A percentile compares a stretch with the other conserved stretches of the same genome.
These are phyloP conservation scores for Pangasianodon gigas DNA, from an alignment of 2,113 vertebrate genomes.

Conservation along the genomic window DNA sequence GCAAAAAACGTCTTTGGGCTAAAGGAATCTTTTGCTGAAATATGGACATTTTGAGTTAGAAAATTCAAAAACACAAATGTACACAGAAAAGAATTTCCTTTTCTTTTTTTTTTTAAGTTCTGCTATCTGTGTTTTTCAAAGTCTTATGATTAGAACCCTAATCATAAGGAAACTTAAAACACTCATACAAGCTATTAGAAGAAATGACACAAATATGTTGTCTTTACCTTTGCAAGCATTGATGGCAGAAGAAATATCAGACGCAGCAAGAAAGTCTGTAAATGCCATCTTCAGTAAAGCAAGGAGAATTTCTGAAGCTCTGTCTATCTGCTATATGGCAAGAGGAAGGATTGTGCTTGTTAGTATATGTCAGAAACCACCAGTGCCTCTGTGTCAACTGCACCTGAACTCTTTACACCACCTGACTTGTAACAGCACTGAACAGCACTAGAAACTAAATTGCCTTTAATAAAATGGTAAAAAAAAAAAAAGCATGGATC, in stretches of 20 bases:
- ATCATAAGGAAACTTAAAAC: conserved; percentile 7
- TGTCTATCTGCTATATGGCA: conserved; percentile 38
- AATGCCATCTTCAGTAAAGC: conserved; percentile 68
- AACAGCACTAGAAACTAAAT: neutral
- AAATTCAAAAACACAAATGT: neutral
- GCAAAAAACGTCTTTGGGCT: conserved; percentile 69
- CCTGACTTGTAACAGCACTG: conserved; percentile 3
- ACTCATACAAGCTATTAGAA: neutral
- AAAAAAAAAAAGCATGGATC: neutral
- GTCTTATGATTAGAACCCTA: neutral
- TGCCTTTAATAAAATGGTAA: neutral
- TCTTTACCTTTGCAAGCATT: conserved; percentile 74
- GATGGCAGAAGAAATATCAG: conserved; percentile 74
- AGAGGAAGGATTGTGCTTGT: conserved; percentile 47
- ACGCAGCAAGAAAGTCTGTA: conserved; percentile 70
- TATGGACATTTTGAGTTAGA: neutral
- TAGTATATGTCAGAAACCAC: conserved; percentile 67
- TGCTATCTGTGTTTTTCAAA: neutral
- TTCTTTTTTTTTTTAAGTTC: neutral
- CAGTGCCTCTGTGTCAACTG: conserved; percentile 63
- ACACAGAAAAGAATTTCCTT: neutral
- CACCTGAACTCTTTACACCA: conserved; percentile 59
- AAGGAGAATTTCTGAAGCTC: conserved; percentile 45
- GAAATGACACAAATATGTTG: neutral
- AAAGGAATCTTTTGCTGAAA: conserved; percentile 70